These are phyloP conservation scores for Anthophora plumipes DNA, from an alignment of 2,888 invertebrate genomes.

Conservation along the genomic window DNA sequence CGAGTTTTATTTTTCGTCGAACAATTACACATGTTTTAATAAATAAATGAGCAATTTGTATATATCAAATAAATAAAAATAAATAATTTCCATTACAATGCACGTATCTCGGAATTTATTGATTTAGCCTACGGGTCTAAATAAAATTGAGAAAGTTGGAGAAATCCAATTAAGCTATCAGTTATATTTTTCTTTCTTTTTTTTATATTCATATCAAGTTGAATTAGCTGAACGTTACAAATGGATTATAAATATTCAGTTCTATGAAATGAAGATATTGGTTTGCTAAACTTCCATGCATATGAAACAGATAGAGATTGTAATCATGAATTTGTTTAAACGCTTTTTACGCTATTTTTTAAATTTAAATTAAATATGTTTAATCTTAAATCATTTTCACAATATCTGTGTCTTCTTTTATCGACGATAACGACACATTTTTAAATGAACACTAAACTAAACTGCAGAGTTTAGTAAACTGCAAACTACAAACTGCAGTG, in stretches of 20 bases:
- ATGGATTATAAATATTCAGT: conserved; percentile 14
- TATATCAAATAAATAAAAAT: not conserved
- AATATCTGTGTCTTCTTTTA: too few relatives aligned
- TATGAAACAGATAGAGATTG: too few relatives aligned
- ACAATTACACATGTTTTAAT: not conserved
- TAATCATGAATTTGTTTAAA: too few relatives aligned
- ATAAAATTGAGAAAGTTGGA: too few relatives aligned
- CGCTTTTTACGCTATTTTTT: too few relatives aligned
- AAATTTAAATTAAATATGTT: too few relatives aligned
- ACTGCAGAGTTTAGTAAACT: too few relatives aligned
- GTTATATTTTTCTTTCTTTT: not conserved
- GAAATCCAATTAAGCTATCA: conserved; percentile 10
- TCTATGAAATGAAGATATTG: not conserved
- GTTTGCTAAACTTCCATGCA: not conserved
- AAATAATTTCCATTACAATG: not conserved
- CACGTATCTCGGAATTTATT: not conserved
- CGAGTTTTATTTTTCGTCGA: not conserved
- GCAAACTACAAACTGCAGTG: too few relatives aligned
- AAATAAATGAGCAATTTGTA: not conserved
- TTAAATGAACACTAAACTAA: too few relatives aligned
- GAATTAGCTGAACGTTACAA: not conserved
- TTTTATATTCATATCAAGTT: not conserved
- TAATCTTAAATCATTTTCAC: too few relatives aligned
- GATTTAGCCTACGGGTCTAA: too few relatives aligned
- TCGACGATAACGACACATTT: too few relatives aligned